Conservation (phyloP, 2,113 vertebrate genomes). For the Elephantulus edwardii region DNA sequence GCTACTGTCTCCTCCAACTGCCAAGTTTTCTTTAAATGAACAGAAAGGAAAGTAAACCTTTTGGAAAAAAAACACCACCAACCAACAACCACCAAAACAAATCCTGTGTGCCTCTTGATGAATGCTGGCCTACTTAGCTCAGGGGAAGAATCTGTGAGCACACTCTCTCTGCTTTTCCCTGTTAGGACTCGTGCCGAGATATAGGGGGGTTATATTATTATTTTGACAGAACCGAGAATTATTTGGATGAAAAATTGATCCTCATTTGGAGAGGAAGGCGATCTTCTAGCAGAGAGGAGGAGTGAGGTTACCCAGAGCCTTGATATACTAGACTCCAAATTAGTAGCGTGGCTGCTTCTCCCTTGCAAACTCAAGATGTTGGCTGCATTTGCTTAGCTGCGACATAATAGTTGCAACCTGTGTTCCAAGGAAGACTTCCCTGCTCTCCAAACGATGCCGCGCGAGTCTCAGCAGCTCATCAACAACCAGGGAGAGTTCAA, state of each 20-base stretch:
- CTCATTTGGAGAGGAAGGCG: not conserved
- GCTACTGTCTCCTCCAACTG: not conserved
- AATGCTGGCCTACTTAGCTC: constrained; percentile 38
- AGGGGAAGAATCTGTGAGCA: constrained; percentile 39
- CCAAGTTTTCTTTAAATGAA: constrained; percentile 26
- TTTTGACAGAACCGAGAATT: constrained; percentile 51
- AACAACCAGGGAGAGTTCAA: not conserved
- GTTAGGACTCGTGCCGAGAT: constrained; percentile 1
- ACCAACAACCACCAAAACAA: constrained; percentile 25
- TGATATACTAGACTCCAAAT: not conserved
- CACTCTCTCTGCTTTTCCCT: constrained; percentile 44
- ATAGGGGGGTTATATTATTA: not conserved
- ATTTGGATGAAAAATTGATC: constrained; percentile 45
- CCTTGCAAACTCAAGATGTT: not conserved
- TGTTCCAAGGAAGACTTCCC: constrained; percentile 15
- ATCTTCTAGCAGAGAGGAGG: not conserved
- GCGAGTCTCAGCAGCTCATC: not conserved
- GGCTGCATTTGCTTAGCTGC: constrained; percentile 29
- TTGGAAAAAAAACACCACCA: too few species aligned
- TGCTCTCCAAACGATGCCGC: constrained; percentile 37
- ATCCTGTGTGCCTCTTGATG: constrained; percentile 5
- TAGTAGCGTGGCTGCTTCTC: constrained; percentile 12
- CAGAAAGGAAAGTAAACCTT: not conserved
- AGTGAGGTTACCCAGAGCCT: not conserved
- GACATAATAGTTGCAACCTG: constrained; percentile 47